phyloP scores from a whole-genome alignment of 2,888 invertebrate genomes.

The Torymus tubicola region DNA sequence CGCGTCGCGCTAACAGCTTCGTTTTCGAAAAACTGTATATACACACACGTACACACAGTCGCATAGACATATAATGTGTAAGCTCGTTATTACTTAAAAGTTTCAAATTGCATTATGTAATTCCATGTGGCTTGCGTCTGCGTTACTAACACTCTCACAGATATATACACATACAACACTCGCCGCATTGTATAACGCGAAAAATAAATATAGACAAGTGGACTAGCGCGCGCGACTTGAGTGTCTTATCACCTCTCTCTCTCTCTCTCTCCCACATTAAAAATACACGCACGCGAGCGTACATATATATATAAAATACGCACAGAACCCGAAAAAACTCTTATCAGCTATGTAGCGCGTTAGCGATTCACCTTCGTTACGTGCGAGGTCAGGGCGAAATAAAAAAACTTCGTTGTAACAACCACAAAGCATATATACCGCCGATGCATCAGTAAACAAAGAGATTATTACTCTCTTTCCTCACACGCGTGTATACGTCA shows the following conservation, averaged over 20 bases:
- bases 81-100: slow-evolving; percentile 50
- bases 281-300: slow-evolving; percentile 10
- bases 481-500: no score
- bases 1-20: slow-evolving; percentile 20
- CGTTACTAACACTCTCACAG: neutral
- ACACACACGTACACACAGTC: no score
- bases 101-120: slow-evolving; percentile 54
- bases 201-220: slow-evolving; percentile 48
- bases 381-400: no score
- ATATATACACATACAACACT: neutral
- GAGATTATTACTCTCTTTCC: no score
- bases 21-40: slow-evolving; percentile 37
- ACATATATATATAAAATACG: no score
- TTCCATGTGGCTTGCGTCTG: neutral
- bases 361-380: no score
- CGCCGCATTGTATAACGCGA: slow-evolving; percentile 49
- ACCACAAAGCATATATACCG: no score
- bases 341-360: no score
- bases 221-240: neutral
- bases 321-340: no score
- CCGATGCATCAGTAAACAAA: no score
- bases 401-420: no score
- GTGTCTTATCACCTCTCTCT: slow-evolving; percentile 32
- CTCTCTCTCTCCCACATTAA: no score
- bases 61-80: slow-evolving; percentile 9